Percentiles rank a stretch among this genome's conserved stretches.
Evolutionary conservation across 2,797 vertebrate genomes (phyloP).

Genomic region (Enteromius paludinosus): DNA sequence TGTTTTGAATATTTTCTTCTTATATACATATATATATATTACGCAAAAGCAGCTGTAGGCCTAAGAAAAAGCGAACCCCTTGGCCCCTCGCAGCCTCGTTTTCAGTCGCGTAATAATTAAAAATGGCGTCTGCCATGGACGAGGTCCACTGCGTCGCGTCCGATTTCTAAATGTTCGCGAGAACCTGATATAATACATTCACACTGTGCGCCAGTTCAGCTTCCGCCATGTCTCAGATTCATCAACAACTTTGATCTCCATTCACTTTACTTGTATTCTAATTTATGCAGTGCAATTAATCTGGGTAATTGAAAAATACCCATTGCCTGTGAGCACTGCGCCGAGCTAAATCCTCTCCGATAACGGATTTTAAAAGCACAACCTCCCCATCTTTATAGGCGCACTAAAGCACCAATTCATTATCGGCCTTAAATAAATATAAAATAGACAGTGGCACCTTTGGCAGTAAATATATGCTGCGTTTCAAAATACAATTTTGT

Average conservation of each 20-base stretch:
- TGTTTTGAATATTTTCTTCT: neutral
- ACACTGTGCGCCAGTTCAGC: neutral
- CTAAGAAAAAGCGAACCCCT: neutral
- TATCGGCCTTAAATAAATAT: slow-evolving; percentile 61
- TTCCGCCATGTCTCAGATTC: slow-evolving; percentile 10
- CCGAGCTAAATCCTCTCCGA: slow-evolving; percentile 67
- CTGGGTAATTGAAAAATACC: slow-evolving; percentile 77
- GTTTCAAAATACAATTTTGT: slow-evolving; percentile 59
- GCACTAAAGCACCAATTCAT: slow-evolving; percentile 62
- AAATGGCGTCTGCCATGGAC: slow-evolving; percentile 3
- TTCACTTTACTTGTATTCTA: slow-evolving; percentile 43
- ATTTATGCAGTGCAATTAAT: slow-evolving; percentile 69
- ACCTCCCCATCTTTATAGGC: slow-evolving; percentile 63
- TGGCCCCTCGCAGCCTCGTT: neutral
- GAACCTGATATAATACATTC: neutral
- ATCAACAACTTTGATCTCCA: slow-evolving; percentile 43
- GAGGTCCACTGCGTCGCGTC: neutral
- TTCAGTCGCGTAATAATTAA: neutral
- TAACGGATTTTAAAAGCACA: slow-evolving; percentile 67
- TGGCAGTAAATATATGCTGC: slow-evolving; percentile 62
- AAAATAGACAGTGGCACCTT: slow-evolving; percentile 66
- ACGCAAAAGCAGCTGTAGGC: neutral
- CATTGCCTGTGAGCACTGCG: slow-evolving; percentile 69
- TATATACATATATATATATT: neutral
- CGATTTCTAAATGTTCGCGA: neutral